These are phyloP conservation scores for Oophaga pumilio DNA, from an alignment of 2,113 vertebrate genomes.

Conservation along the genomic window DNA sequence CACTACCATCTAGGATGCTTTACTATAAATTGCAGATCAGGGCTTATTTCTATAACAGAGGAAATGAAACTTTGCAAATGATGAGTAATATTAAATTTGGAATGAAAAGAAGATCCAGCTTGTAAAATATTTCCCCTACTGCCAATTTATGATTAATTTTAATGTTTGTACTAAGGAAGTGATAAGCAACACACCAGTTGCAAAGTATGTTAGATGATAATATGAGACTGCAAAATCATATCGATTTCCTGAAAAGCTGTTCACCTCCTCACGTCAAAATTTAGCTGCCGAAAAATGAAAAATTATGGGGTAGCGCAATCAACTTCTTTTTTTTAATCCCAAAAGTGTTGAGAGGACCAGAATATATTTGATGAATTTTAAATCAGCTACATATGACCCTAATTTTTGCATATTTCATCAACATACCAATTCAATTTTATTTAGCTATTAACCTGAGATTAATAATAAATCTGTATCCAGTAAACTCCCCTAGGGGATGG, in stretches of 20 bases:
- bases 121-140: background rate
- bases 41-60: background rate
- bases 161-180: conserved; percentile 24
- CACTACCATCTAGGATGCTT: background rate
- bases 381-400: background rate
- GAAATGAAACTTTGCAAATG: conserved; percentile 20
- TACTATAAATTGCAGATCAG: background rate
- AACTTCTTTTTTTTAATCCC: background rate
- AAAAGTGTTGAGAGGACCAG: background rate
- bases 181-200: conserved; percentile 34
- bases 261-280: conserved; percentile 18
- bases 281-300: background rate
- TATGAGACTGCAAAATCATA: conserved; percentile 18
- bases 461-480: too few species aligned
- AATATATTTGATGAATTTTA: conserved; percentile 14
- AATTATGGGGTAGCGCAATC: background rate
- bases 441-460: too few species aligned
- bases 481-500: too few species aligned
- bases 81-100: background rate
- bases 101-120: background rate
- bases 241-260: conserved; percentile 28
- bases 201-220: conserved; percentile 18
- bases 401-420: background rate
- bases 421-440: too few species aligned
- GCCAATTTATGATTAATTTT: conserved; percentile 13